phyloP scores from a whole-genome alignment of 2,888 invertebrate species.

The Entomobrya multifasciata region DNA sequence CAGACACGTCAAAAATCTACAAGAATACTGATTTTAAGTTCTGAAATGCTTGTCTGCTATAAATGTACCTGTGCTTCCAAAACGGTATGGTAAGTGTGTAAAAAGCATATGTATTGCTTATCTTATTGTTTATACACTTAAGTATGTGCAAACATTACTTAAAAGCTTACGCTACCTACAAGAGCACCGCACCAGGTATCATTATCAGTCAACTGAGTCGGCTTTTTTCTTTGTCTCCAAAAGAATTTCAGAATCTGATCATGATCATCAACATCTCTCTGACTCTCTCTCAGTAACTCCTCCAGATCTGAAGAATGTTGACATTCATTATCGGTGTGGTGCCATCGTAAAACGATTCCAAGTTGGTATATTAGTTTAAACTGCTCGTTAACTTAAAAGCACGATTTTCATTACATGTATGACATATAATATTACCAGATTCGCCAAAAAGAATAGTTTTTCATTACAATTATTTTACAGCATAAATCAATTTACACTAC shows the following conservation, averaged over 20 bases:
- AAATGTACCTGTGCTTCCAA: too few species aligned
- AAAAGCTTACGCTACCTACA: constrained; percentile 46
- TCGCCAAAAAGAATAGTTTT: too few species aligned
- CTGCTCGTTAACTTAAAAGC: too few species aligned
- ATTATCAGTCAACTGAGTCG: constrained; percentile 64
- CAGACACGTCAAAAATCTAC: background rate
- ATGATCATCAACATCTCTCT: constrained; percentile 22
- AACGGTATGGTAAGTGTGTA: background rate
- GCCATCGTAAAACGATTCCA: too few species aligned
- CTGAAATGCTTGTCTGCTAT: background rate
- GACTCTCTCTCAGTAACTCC: constrained; percentile 2
- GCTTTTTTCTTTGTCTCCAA: constrained; percentile 59
- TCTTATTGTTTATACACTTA: constrained; percentile 44
- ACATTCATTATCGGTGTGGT: too few species aligned
- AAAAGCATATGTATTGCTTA: constrained; percentile 16
- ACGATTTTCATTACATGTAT: too few species aligned
- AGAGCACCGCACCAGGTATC: constrained; percentile 60
- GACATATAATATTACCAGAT: too few species aligned
- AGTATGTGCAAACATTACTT: constrained; percentile 65
- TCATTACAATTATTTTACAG: too few species aligned
- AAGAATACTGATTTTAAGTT: background rate
- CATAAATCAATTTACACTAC: too few species aligned
- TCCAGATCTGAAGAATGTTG: constrained; percentile 44
- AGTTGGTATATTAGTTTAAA: too few species aligned
- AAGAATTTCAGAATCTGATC: constrained; percentile 57